Percentiles rank a stretch among this genome's conserved stretches.
phyloP scores from a whole-genome alignment of 2,113 vertebrate genomes.

The Pteruthius melanotis region DNA sequence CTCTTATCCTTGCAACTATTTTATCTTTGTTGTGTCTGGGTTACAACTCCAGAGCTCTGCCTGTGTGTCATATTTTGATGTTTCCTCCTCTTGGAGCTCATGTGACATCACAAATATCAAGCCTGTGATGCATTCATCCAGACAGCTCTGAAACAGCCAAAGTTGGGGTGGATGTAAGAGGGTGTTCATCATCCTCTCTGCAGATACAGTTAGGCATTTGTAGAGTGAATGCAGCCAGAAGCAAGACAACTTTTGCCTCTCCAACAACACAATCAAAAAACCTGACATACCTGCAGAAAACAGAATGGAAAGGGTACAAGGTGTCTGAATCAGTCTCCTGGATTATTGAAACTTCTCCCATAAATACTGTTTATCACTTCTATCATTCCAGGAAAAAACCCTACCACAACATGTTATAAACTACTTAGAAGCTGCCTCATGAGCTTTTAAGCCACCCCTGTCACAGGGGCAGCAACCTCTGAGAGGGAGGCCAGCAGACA shows the following conservation, averaged over 20 bases:
- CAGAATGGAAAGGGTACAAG: neutral
- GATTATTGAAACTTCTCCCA: neutral
- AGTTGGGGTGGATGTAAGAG: neutral
- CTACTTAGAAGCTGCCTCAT: neutral
- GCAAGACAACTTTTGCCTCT: neutral
- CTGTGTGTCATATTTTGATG: neutral
- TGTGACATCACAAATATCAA: neutral
- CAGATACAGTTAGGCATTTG: neutral
- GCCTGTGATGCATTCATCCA: fast-evolving
- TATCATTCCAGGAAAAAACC: neutral
- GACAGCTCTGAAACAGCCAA: neutral
- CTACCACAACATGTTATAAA: neutral
- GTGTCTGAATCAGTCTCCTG: neutral
- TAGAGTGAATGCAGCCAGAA: neutral
- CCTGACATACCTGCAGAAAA: neutral
- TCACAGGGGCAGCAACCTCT: neutral
- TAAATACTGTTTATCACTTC: neutral
- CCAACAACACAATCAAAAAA: neutral
- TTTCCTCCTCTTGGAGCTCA: neutral
- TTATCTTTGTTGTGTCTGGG: neutral
- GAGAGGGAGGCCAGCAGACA: constrained; percentile 4
- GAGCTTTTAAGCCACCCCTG: constrained; percentile 21
- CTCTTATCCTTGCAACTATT: neutral
- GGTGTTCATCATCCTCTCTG: neutral
- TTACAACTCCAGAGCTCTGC: neutral